Evolutionary conservation across 2,797 vertebrate species (phyloP).

Genomic region (Oreochromis grahami): DNA sequence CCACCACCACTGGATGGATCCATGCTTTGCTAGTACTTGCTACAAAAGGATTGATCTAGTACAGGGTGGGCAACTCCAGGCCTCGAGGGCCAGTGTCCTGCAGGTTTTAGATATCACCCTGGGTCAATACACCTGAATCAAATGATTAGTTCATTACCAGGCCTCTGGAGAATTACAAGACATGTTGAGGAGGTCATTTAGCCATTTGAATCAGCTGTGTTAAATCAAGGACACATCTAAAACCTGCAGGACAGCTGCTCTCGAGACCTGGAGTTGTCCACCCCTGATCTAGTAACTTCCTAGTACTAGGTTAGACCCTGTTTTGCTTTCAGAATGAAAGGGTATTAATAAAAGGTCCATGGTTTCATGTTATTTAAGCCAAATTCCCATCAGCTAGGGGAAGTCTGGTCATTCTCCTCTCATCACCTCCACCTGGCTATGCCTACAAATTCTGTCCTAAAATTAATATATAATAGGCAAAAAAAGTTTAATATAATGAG

Average conservation of each 20-base stretch:
- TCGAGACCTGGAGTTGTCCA: background rate
- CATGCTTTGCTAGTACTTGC: background rate
- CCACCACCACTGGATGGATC: background rate
- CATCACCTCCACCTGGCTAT: background rate
- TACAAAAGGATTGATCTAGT: background rate
- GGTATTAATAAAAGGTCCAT: background rate
- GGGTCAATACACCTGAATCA: background rate
- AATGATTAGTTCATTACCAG: background rate
- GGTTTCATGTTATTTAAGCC: background rate
- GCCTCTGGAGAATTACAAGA: accelerated
- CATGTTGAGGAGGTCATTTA: background rate
- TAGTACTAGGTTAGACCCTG: background rate
- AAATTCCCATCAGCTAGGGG: background rate
- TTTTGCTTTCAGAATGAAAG: background rate
- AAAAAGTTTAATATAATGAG: background rate
- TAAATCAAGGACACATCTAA: background rate
- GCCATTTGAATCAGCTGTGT: background rate
- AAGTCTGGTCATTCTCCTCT: background rate
- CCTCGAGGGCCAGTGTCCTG: background rate
- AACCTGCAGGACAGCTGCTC: accelerated
- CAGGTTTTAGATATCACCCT: accelerated
- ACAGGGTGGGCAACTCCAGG: background rate
- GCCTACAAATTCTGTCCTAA: background rate
- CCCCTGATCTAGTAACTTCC: background rate
- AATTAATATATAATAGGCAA: background rate